Evolutionary conservation across 2,888 invertebrate species (phyloP).

Genomic region (Noctua fimbriata): DNA sequence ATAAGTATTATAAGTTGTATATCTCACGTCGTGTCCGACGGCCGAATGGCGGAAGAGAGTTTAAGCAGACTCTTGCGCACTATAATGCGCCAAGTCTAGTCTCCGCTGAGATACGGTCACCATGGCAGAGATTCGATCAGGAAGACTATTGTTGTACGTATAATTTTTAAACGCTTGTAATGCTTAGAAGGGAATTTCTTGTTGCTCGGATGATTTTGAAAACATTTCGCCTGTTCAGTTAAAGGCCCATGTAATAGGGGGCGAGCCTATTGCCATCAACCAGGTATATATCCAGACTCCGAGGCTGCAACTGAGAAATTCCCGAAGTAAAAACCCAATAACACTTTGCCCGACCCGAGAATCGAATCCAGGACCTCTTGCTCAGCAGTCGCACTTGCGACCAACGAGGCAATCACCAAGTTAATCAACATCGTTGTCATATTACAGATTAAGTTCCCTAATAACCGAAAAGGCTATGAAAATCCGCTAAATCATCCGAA

Average conservation of each 20-base stretch:
- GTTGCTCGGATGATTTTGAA: not conserved
- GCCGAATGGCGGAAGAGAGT: not conserved
- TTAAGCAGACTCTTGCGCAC: not conserved
- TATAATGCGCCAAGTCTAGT: not conserved
- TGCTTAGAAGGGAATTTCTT: not conserved
- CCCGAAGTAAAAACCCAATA: not conserved
- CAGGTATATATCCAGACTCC: not conserved
- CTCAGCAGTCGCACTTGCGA: not conserved
- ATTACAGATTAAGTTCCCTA: not conserved
- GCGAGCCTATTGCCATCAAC: not conserved
- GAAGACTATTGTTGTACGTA: no score
- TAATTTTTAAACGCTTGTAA: not conserved
- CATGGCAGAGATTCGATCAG: not conserved
- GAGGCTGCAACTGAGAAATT: not conserved
- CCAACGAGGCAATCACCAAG: not conserved
- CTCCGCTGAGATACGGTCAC: not conserved
- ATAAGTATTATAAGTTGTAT: not conserved
- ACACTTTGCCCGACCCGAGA: not conserved
- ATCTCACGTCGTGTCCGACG: not conserved
- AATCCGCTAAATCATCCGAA: not conserved
- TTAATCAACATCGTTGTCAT: not conserved
- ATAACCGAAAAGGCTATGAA: not conserved
- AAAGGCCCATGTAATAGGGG: not conserved
- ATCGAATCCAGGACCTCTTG: not conserved
- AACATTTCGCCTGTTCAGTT: not conserved